Percentiles rank a stretch among this genome's conserved stretches.
These are phyloP conservation scores for Liodrosophila aerea DNA, from an alignment of 2,888 invertebrate species.

Conservation along the genomic window DNA sequence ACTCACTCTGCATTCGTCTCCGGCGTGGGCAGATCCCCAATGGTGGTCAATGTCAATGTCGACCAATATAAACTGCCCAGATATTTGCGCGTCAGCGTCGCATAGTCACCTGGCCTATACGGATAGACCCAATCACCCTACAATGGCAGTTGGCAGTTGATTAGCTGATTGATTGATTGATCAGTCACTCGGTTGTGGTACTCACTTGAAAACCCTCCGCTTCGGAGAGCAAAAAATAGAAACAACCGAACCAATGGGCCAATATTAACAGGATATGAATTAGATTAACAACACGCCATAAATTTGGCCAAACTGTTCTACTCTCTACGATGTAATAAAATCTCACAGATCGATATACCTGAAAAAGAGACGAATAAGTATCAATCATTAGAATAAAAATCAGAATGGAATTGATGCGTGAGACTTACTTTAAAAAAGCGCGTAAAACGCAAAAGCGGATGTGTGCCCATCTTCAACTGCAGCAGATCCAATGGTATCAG, in stretches of 20 bases:
- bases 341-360: slow-evolving; percentile 94
- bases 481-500: slow-evolving; percentile 93
- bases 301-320: slow-evolving; percentile 96
- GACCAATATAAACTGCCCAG: slow-evolving; percentile 98
- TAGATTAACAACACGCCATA: slow-evolving; percentile 97
- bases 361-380: slow-evolving; percentile 43
- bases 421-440: slow-evolving; percentile 90
- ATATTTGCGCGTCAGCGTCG: slow-evolving; percentile 95
- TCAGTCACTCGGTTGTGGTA: too few relatives aligned
- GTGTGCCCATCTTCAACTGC: slow-evolving; percentile 90
- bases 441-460: slow-evolving; percentile 94
- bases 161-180: too few relatives aligned
- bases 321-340: slow-evolving; percentile 98
- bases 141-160: neutral
- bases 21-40: slow-evolving; percentile 97
- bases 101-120: slow-evolving; percentile 93
- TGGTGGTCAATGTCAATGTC: slow-evolving; percentile 96
- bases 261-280: slow-evolving; percentile 96
- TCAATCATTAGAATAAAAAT: too few relatives aligned
- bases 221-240: slow-evolving; percentile 96
- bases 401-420: too few relatives aligned
- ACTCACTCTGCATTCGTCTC: slow-evolving; percentile 98
- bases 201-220: slow-evolving; percentile 91
- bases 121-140: slow-evolving; percentile 96
- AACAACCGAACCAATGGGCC: slow-evolving; percentile 99